Percentiles rank a stretch among this genome's conserved stretches.
These are phyloP conservation scores for Sebastes alutus DNA, from an alignment of 2,797 vertebrate species.

Conservation along the genomic window DNA sequence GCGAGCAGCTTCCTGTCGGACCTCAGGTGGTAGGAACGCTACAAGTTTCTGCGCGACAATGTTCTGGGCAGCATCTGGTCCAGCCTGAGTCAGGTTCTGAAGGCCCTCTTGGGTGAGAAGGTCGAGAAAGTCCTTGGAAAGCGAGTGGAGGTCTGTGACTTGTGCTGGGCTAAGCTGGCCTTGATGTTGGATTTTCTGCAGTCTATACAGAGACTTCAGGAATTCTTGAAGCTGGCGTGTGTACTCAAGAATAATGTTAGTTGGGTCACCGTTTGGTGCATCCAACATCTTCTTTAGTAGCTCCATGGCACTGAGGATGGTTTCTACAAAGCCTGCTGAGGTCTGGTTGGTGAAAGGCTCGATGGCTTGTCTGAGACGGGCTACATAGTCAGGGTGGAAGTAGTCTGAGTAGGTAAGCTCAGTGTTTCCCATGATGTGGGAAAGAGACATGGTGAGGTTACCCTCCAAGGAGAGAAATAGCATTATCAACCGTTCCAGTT, in stretches of 20 bases:
- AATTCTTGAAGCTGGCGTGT: slow-evolving; percentile 71
- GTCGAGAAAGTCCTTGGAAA: slow-evolving; percentile 60
- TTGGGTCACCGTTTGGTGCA: slow-evolving; percentile 58
- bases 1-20: slow-evolving; percentile 47
- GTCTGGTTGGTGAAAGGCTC: slow-evolving; percentile 71
- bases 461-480: slow-evolving; percentile 63
- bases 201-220: slow-evolving; percentile 47
- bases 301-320: slow-evolving; percentile 67
- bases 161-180: slow-evolving; percentile 43
- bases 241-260: slow-evolving; percentile 61
- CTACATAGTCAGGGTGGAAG: slow-evolving; percentile 52
- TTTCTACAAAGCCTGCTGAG: slow-evolving; percentile 58
- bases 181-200: slow-evolving; percentile 42
- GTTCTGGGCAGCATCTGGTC: slow-evolving; percentile 59
- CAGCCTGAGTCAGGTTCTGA: slow-evolving; percentile 58
- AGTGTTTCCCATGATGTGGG: slow-evolving; percentile 63
- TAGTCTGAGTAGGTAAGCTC: slow-evolving; percentile 68
- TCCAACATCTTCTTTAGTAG: slow-evolving; percentile 58
- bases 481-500: slow-evolving; percentile 64
- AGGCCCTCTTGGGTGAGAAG: slow-evolving; percentile 63
- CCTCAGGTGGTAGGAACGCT: slow-evolving; percentile 54
- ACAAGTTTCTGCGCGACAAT: slow-evolving; percentile 59
- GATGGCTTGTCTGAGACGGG: slow-evolving; percentile 52
- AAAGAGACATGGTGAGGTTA: slow-evolving; percentile 68
- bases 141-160: slow-evolving; percentile 48